phyloP scores from a whole-genome alignment of 2,888 invertebrate genomes.

The Eupithecia dodoneata region DNA sequence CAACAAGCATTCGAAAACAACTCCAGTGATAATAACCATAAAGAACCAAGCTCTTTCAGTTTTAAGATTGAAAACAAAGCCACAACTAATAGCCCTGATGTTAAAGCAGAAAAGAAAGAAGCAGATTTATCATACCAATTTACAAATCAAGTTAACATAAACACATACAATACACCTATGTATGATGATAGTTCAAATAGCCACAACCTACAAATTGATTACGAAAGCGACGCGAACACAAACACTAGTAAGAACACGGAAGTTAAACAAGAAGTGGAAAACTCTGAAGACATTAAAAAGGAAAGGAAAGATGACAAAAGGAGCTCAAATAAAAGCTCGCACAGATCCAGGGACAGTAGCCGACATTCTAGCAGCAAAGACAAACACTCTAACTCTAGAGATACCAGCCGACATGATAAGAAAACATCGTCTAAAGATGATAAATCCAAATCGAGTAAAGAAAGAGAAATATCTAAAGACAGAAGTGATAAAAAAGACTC shows the following conservation, averaged over 20 bases:
- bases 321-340: constrained; percentile 68
- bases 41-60: constrained; percentile 71
- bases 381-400: constrained; percentile 71
- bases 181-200: constrained; percentile 80
- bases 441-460: constrained; percentile 67
- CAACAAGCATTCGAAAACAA: constrained; percentile 78
- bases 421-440: constrained; percentile 72
- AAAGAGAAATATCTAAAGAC: constrained; percentile 65
- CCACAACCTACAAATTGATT: constrained; percentile 75
- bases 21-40: constrained; percentile 61
- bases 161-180: constrained; percentile 69
- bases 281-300: constrained; percentile 67
- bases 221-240: constrained; percentile 75
- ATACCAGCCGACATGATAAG: constrained; percentile 69
- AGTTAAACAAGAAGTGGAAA: constrained; percentile 66
- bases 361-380: constrained; percentile 76
- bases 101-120: constrained; percentile 64
- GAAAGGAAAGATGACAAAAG: constrained; percentile 69
- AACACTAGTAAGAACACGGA: constrained; percentile 70
- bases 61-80: constrained; percentile 74
- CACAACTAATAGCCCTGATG: constrained; percentile 58
- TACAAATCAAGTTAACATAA: constrained; percentile 72
- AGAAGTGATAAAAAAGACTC: constrained; percentile 71
- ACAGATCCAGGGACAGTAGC: constrained; percentile 72
- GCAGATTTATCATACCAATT: constrained; percentile 70